These are phyloP conservation scores for Gymnoscopelus braueri DNA, from an alignment of 2,797 vertebrate genomes.

Conservation along the genomic window DNA sequence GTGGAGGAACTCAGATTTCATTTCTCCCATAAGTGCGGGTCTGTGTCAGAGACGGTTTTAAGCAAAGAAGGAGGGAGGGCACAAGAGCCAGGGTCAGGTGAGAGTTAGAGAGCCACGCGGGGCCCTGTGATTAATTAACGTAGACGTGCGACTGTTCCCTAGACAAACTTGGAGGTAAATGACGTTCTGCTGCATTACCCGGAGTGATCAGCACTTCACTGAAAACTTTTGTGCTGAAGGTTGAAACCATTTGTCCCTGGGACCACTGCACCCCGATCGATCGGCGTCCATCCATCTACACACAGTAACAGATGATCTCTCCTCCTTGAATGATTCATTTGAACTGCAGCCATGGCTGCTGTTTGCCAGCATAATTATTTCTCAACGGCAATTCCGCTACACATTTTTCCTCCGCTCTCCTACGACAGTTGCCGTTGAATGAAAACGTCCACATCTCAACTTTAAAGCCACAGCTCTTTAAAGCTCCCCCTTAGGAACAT, in stretches of 20 bases:
- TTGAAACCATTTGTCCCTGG: conserved; percentile 32
- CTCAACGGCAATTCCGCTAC: not conserved
- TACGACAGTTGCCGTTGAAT: conserved; percentile 5
- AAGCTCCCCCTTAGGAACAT: no score
- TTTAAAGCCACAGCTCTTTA: no score
- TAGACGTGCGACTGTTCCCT: conserved; percentile 15
- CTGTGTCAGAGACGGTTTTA: conserved; percentile 30
- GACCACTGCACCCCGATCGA: conserved; percentile 41
- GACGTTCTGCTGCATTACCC: conserved; percentile 32
- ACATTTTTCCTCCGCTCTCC: not conserved
- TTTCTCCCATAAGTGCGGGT: conserved; percentile 24
- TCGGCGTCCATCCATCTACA: conserved; percentile 25
- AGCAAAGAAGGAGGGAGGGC: not conserved
- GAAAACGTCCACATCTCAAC: not conserved
- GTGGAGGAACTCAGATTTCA: conserved; percentile 14
- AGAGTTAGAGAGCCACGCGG: no score
- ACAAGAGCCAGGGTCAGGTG: not conserved
- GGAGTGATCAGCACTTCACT: conserved; percentile 41
- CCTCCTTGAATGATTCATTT: conserved; percentile 17
- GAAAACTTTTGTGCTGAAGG: conserved; percentile 35
- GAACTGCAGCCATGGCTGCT: conserved; percentile 6
- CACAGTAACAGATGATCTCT: conserved; percentile 35
- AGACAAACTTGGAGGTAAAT: conserved; percentile 24
- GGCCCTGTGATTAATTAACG: not conserved
- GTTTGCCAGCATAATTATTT: conserved; percentile 28